These are phyloP conservation scores for Lasius platythorax DNA, from an alignment of 2,888 invertebrate species.

Conservation along the genomic window DNA sequence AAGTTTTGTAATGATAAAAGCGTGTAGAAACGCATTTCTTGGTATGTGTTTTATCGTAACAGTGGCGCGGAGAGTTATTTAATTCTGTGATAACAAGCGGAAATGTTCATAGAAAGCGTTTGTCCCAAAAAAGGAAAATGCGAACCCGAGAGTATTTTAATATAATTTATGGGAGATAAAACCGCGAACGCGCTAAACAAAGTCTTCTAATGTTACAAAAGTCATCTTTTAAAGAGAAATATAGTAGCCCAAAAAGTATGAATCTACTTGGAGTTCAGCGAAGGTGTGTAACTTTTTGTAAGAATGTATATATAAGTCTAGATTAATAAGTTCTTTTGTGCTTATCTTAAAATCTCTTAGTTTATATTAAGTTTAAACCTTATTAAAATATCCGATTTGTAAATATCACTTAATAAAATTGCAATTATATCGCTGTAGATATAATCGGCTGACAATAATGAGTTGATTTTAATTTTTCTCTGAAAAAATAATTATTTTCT, in stretches of 20 bases:
- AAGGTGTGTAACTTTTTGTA: constrained; percentile 29
- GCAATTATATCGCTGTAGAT: neutral
- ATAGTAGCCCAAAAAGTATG: constrained; percentile 7
- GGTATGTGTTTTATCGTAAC: constrained; percentile 53
- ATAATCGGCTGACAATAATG: neutral
- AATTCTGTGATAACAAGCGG: constrained; percentile 73
- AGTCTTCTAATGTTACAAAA: constrained; percentile 20
- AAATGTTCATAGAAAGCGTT: constrained; percentile 68
- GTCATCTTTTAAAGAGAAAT: constrained; percentile 18
- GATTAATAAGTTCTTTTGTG: constrained; percentile 7
- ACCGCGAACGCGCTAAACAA: constrained; percentile 46
- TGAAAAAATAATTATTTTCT: neutral
- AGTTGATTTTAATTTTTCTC: neutral
- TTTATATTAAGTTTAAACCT: neutral
- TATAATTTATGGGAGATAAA: constrained; percentile 60
- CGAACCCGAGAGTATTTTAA: constrained; percentile 45
- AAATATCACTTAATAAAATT: neutral
- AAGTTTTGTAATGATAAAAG: constrained; percentile 27
- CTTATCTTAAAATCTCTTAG: neutral
- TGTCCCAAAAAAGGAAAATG: constrained; percentile 38
- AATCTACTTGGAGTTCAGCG: neutral
- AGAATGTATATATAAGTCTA: neutral
- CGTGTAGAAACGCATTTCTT: constrained; percentile 19
- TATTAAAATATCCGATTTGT: neutral
- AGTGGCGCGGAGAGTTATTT: constrained; percentile 61